Conservation (phyloP, 2,797 vertebrate genomes). For the Champsocephalus gunnari region DNA sequence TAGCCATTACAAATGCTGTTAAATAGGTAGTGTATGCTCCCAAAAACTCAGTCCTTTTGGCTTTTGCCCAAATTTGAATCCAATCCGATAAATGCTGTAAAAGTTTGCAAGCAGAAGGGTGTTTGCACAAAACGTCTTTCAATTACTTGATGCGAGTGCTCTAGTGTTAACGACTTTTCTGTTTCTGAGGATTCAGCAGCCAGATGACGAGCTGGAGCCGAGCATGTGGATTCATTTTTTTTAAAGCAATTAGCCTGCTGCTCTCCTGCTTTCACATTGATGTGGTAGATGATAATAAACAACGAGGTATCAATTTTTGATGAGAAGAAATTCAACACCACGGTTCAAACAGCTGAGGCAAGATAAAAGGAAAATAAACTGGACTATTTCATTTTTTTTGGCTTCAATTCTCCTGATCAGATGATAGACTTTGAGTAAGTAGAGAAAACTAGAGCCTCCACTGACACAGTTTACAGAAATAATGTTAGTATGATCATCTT, state of each 20-base stretch:
- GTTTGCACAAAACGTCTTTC: constrained; percentile 20
- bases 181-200: constrained; percentile 26
- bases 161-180: constrained; percentile 37
- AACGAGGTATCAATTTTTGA: constrained; percentile 63
- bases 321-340: constrained; percentile 56
- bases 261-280: constrained; percentile 47
- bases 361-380: neutral
- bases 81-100: neutral
- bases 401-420: constrained; percentile 34
- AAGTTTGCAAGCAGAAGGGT: constrained; percentile 6
- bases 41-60: no score
- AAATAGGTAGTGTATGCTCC: no score
- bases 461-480: constrained; percentile 45
- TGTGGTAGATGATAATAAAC: constrained; percentile 60
- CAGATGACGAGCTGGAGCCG: neutral
- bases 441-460: constrained; percentile 25
- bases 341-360: constrained; percentile 41
- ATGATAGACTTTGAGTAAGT: constrained; percentile 19
- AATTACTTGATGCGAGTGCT: constrained; percentile 19
- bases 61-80: no score
- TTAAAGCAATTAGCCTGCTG: constrained; percentile 41
- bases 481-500: constrained; percentile 48
- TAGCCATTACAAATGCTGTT: neutral
- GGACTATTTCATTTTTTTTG: constrained; percentile 4
- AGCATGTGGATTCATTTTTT: constrained; percentile 46